Conservation (phyloP, 2,797 vertebrate genomes). For the Brachymystax lenok region DNA sequence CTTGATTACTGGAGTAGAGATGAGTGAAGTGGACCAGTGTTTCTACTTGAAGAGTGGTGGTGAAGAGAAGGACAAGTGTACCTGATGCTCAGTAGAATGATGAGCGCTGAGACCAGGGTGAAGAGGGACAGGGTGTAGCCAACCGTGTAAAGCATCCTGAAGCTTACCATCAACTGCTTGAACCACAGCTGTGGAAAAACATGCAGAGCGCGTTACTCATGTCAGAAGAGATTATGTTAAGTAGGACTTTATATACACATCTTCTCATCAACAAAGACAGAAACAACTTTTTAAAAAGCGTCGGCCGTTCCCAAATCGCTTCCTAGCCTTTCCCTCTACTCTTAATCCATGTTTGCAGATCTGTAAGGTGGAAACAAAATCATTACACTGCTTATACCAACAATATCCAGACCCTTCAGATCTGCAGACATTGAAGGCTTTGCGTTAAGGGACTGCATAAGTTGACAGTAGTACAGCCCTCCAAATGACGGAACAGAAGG, state of each 20-base stretch:
- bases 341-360: background rate
- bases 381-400: background rate
- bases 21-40: background rate
- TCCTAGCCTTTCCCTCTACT: background rate
- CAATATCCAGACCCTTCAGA: background rate
- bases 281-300: background rate
- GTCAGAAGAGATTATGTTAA: background rate
- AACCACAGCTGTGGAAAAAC: slow-evolving; percentile 64
- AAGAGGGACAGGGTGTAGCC: slow-evolving; percentile 81
- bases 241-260: background rate
- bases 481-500: background rate
- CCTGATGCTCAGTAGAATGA: slow-evolving; percentile 79
- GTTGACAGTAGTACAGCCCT: background rate
- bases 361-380: background rate
- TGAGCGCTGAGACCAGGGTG: slow-evolving; percentile 73
- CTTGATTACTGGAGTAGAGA: no score
- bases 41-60: background rate
- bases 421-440: background rate
- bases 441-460: background rate
- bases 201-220: background rate
- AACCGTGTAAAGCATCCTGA: slow-evolving; percentile 81
- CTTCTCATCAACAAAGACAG: background rate
- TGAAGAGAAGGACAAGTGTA: slow-evolving; percentile 34
- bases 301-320: background rate
- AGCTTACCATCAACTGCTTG: slow-evolving; percentile 76